A percentile compares a stretch with the other conserved stretches of the same genome.
These are phyloP conservation scores for Ellobius talpinus DNA, from an alignment of 2,113 vertebrate species.

Conservation along the genomic window DNA sequence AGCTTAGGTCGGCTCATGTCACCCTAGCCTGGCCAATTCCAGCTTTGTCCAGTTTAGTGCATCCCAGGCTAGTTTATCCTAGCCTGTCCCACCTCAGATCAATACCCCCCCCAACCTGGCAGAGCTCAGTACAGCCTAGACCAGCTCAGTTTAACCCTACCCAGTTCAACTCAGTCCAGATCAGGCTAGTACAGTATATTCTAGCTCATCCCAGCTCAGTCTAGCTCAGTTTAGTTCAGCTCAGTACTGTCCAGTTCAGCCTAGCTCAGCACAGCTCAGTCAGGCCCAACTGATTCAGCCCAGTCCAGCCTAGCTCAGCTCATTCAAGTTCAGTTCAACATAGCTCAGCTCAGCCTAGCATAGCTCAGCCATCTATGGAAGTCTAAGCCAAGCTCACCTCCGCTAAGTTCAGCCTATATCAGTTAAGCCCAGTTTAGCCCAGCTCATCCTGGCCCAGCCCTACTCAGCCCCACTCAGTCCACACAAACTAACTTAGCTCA, in stretches of 20 bases:
- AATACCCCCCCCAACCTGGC: neutral
- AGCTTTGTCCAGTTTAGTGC: neutral
- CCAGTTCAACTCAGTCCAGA: neutral
- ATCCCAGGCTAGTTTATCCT: too few relatives aligned
- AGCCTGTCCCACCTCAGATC: neutral
- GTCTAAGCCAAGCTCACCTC: fast-evolving
- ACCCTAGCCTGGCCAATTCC: neutral
- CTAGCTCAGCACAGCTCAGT: neutral
- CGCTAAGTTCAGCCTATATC: fast-evolving
- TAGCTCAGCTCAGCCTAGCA: fast-evolving
- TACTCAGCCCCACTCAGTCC: fast-evolving
- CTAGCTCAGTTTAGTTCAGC: neutral
- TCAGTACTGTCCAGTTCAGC: neutral
- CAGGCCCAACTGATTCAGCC: neutral
- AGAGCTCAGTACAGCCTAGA: neutral
- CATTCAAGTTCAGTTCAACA: neutral
- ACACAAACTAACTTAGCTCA: neutral
- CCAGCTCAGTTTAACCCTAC: neutral
- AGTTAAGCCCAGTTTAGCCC: fast-evolving
- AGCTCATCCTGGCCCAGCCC: fast-evolving
- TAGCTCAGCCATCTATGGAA: neutral
- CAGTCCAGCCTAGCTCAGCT: neutral
- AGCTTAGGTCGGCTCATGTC: neutral
- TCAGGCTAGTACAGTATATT: neutral
- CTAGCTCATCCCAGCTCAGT: fast-evolving